Base-by-base conservation (phyloP, 2,113 vertebrate genomes). In the Megaleporinus macrocephalus region DNA sequence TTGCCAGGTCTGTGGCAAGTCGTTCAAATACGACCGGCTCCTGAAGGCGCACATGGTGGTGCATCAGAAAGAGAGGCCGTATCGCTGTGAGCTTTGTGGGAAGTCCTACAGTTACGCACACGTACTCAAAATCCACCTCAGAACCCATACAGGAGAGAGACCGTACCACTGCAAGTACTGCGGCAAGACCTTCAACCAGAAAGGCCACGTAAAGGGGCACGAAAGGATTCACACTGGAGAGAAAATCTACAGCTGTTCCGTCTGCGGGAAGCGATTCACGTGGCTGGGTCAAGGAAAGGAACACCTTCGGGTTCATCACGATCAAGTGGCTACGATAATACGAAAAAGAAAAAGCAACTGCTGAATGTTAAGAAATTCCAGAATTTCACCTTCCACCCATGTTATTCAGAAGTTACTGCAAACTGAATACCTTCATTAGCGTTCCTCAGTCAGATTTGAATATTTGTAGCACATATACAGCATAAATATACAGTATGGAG, bases 211-310 rank as follows among this genome's bases (percentile, higher is more conserved):
- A 20, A 70, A 70, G 36, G 66, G 66, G 0, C 66, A 70, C 14
- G 66, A 70, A 44, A 70, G 66, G n/a, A 70, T 70, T 20, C 66
- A 70, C 66, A 70, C 66, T 24, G 66, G 66, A 70, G 66, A 70
- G 44, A 70, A 70, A 70, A 70, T 70, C 22, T 70, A 70, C 66
- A 70, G 66, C 66, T 70, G 66, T 44, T 70, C 66, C 0, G 66
- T 41, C 33, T 70, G 66, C 3, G 66, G 66, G 10, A 70, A 70
- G 33, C 36, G 33, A 12, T 70, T 70, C 66, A 70, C 66, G 24
- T 70, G 66, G 66, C 20, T 70, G 66, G 41, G 66, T 70, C 66
- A 70, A 13, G 66, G 66, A n/a, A 70, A 70, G 36, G 66, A 70
- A 20, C 66, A 70, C 22, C 66, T 70, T 13, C 33, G 66, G 33